These are phyloP conservation scores for Gonioctena quinquepunctata DNA, from an alignment of 1,140 invertebrate genomes.

Conservation along the genomic window DNA sequence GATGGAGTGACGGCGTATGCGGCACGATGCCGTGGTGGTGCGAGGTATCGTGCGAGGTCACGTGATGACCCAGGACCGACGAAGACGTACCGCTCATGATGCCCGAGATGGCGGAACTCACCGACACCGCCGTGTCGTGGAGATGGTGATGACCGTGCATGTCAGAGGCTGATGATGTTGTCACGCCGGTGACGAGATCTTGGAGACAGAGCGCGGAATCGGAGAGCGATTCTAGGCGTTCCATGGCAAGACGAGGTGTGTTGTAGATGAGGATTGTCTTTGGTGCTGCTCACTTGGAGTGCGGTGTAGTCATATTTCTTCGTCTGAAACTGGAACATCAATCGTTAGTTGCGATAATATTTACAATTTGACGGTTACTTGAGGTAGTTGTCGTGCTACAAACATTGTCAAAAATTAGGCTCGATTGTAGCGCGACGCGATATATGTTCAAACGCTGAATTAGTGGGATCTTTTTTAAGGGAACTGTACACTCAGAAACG, in stretches of 20 bases:
- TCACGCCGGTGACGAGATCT: conserved; percentile 66
- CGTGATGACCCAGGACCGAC: conserved; percentile 57
- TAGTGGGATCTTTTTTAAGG: no score
- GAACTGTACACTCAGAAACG: no score
- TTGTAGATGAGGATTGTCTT: conserved; percentile 15
- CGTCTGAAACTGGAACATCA: conserved; percentile 9
- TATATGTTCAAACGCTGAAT: no score
- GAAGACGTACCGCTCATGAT: conserved; percentile 65
- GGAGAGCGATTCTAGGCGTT: conserved; percentile 64
- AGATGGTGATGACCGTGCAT: conserved; percentile 64
- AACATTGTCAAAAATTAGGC: no score
- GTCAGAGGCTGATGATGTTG: conserved; percentile 55
- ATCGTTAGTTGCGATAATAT: no score
- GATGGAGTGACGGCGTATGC: conserved; percentile 65
- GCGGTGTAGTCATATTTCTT: conserved; percentile 12
- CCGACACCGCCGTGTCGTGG: conserved; percentile 65
- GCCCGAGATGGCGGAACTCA: conserved; percentile 68
- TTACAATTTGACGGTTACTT: no score
- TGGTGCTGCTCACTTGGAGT: background rate
- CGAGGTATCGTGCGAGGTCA: conserved; percentile 53
- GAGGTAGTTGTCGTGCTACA: no score
- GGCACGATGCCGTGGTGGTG: conserved; percentile 52
- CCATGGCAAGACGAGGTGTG: conserved; percentile 47
- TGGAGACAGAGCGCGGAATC: conserved; percentile 73
- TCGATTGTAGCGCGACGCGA: no score